Conservation (phyloP, 2,888 invertebrate species). For the Eilema griseolum region DNA sequence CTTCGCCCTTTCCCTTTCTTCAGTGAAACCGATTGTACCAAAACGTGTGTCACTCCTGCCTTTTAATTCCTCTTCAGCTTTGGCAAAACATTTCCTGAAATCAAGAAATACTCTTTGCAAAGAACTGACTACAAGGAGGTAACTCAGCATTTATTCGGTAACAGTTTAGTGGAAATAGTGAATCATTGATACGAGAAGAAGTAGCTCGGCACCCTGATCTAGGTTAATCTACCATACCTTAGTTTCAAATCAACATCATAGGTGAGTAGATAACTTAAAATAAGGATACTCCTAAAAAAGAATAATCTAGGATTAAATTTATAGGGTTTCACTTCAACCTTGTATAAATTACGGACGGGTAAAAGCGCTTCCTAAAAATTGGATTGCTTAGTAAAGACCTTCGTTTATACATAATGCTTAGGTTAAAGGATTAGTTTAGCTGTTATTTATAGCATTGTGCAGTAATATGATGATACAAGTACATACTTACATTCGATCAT, state of each 20-base stretch:
- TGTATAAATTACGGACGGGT: slow-evolving; percentile 32
- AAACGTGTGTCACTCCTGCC: too few relatives aligned
- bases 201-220: too few relatives aligned
- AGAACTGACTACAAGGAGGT: too few relatives aligned
- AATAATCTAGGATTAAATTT: slow-evolving; percentile 37
- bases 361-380: slow-evolving; percentile 30
- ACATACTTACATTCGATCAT: background rate
- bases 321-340: slow-evolving; percentile 43
- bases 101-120: background rate
- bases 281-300: background rate
- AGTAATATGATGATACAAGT: background rate
- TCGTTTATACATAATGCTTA: slow-evolving; percentile 3
- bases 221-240: too few relatives aligned
- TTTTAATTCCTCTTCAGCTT: too few relatives aligned
- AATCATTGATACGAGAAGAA: too few relatives aligned
- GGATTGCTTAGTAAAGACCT: slow-evolving; percentile 22
- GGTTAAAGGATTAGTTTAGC: background rate
- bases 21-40: background rate
- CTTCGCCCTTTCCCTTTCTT: background rate
- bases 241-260: background rate
- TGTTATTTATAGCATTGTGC: background rate
- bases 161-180: too few relatives aligned
- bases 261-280: background rate
- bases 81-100: background rate
- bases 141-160: too few relatives aligned